A percentile compares a stretch with the other conserved stretches of the same genome.
Evolutionary conservation across 2,888 invertebrate species (phyloP).

Genomic region (Auanema sp.): DNA sequence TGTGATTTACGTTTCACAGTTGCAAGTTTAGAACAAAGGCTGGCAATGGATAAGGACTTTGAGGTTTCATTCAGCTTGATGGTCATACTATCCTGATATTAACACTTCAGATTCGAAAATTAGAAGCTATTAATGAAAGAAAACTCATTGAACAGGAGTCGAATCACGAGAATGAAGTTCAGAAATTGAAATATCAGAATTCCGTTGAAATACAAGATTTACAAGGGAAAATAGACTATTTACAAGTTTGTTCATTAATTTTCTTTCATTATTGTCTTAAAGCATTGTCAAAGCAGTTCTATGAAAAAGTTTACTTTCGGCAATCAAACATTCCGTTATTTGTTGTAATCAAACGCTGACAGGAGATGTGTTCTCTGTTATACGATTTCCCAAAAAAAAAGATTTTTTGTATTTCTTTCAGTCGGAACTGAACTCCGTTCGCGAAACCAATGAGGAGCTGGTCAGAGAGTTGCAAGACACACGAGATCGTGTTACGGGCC

Average conservation of each 20-base stretch:
- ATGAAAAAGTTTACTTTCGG: too few species aligned
- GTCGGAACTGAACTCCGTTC: conserved; percentile 30
- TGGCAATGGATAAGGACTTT: conserved; percentile 49
- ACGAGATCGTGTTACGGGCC: conserved; percentile 27
- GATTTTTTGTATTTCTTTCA: conserved; percentile 16
- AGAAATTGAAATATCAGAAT: conserved; percentile 25
- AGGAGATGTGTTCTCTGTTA: too few species aligned
- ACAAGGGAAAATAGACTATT: conserved; percentile 32
- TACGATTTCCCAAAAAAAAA: background rate
- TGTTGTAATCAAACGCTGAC: too few species aligned
- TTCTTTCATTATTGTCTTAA: background rate
- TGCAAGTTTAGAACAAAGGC: conserved; percentile 52
- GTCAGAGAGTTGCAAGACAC: conserved; percentile 25
- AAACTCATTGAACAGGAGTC: conserved; percentile 31
- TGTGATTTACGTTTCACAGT: conserved; percentile 53
- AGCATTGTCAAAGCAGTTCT: background rate
- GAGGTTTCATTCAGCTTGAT: too few species aligned
- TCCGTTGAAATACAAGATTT: conserved; percentile 21
- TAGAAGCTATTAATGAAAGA: conserved; percentile 25
- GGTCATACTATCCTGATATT: too few species aligned
- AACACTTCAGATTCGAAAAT: conserved; percentile 18
- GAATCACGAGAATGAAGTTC: conserved; percentile 29
- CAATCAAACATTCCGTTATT: background rate
- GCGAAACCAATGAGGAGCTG: conserved; percentile 33
- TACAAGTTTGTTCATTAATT: conserved; percentile 21